Conservation (phyloP, 2,888 invertebrate species). For the Amorpha juglandis region DNA sequence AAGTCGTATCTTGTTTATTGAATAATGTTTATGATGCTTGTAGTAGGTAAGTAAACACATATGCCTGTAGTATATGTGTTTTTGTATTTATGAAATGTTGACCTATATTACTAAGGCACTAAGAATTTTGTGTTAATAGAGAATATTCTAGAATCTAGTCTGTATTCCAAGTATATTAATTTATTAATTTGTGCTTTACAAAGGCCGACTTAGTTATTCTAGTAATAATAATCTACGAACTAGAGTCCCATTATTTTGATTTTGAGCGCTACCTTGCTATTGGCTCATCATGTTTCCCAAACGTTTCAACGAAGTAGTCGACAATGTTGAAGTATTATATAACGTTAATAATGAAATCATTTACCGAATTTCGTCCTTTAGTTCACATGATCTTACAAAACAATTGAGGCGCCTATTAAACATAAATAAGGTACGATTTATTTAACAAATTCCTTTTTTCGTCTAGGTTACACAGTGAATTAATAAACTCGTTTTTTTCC, state of each 20-base stretch:
- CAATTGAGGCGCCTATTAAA: background rate
- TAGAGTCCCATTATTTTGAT: no score
- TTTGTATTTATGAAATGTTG: background rate
- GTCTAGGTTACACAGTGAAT: constrained; percentile 26
- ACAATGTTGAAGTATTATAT: background rate
- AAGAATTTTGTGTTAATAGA: background rate
- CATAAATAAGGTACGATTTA: background rate
- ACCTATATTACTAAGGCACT: background rate
- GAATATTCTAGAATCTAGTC: background rate
- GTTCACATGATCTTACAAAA: background rate
- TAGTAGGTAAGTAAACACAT: no score
- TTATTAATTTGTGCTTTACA: no score
- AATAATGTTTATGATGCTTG: background rate
- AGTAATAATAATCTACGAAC: no score
- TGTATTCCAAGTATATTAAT: background rate
- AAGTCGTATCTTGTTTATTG: background rate
- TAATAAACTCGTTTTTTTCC: constrained; percentile 37
- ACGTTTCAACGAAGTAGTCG: background rate
- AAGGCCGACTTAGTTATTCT: no score
- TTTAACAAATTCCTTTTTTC: background rate
- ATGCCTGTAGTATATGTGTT: no score
- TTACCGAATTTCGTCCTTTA: background rate
- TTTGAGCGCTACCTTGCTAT: no score
- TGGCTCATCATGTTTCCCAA: no score
- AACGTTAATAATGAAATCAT: background rate